Base-by-base conservation (phyloP, 2,113 vertebrate species). In the Barbus barbus region DNA sequence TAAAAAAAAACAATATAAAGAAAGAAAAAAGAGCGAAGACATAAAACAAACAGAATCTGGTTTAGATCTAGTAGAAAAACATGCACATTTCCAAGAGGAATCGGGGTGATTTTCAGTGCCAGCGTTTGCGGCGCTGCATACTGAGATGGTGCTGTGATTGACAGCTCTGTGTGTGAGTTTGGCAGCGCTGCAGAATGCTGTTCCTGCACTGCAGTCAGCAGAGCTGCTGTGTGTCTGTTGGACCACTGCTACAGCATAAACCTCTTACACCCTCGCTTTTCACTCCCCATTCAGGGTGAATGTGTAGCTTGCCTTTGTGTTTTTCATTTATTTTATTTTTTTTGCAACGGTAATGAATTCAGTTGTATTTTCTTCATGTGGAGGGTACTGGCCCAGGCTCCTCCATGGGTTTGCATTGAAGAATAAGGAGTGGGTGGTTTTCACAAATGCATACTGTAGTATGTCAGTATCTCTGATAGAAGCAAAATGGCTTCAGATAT, bases 101-200 rank as follows among this genome's bases (percentile, higher is more conserved):
- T 48, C 12, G 6, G 20, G 13, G 12, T 60, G 28, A 53, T 33
- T 31, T 74, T 74, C 44, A 74, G 44, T 51, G 72, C 74, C 48
- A 53, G 73, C 13, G 9, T 20, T 51, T 2, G 0, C n/a, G 22
- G 28, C 16, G 48, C 58, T 69, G 26, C 26, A 56, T 78, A 84
- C 33, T 69, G 71, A 81, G 76, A 83, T 56, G 46, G 53, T 78
- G 51, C 33, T 60, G 53, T 78, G 53, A 80, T 61, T 81, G 78
- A 81, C 78, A 81, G 78, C 41, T 81, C 18, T 14, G 60, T 77
- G 72, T 48, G 72, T 82, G 63, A 84, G 78, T 78, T 69, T 85
- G 86, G 84, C 86, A 78, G 38, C 24, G 63, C n/a, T 71, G 51
- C 24, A 76, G 72, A 58, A 84, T 41, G 9, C 44, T 58, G 31